These are phyloP conservation scores for Ctena decussata DNA, from an alignment of 2,888 invertebrate species.

Conservation along the genomic window DNA sequence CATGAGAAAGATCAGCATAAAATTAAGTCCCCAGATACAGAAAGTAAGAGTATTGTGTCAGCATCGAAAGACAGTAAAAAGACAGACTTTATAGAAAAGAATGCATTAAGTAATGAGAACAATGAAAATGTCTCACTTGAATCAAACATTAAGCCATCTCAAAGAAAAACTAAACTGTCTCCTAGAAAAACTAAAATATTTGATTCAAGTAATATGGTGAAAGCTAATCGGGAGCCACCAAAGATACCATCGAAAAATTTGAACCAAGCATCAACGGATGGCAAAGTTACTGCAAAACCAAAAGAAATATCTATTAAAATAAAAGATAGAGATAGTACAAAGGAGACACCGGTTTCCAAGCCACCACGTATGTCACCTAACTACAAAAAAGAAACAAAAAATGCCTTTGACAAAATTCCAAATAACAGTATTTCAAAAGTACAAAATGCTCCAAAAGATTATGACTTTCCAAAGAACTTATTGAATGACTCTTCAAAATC, in stretches of 20 bases:
- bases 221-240: slow-evolving; percentile 43
- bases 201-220: slow-evolving; percentile 66
- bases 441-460: slow-evolving; percentile 9
- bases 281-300: not conserved
- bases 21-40: not conserved
- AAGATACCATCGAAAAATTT: slow-evolving; percentile 7
- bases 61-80: not conserved
- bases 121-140: slow-evolving; percentile 28
- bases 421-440: slow-evolving; percentile 1
- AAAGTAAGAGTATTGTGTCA: not conserved
- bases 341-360: not conserved
- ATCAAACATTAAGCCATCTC: slow-evolving; percentile 29
- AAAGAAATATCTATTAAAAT: not conserved
- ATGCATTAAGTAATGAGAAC: not conserved
- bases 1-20: slow-evolving; percentile 34
- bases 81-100: not conserved
- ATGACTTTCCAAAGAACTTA: slow-evolving; percentile 35
- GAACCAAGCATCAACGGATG: not conserved
- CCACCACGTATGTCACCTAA: not conserved
- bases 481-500: not conserved
- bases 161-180: slow-evolving; percentile 50
- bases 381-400: not conserved
- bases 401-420: slow-evolving; percentile 1
- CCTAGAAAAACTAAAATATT: slow-evolving; percentile 69
- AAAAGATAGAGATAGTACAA: not conserved